Conservation (phyloP, 1,140 invertebrate species). For the Trichoplusia ni region DNA sequence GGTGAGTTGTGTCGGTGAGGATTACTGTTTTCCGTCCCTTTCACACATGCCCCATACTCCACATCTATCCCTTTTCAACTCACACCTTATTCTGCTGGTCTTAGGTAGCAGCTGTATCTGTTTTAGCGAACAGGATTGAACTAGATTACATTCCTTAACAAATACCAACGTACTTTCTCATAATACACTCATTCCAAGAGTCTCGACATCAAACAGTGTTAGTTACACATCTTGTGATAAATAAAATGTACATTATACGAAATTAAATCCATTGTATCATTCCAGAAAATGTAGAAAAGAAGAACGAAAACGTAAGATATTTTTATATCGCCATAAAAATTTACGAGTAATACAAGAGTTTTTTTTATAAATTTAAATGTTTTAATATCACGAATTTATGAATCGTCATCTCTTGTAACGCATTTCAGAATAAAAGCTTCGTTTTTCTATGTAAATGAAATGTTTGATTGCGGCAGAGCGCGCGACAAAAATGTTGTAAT, state of each 20-base stretch:
- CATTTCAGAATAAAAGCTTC: conserved; percentile 18
- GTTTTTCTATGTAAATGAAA: conserved; percentile 27
- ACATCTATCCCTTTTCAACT: conserved; percentile 22
- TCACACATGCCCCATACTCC: conserved; percentile 5
- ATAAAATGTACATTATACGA: too few relatives aligned
- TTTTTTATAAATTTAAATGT: conserved; percentile 20
- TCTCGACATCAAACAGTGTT: too few relatives aligned
- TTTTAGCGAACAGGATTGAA: conserved; percentile 31
- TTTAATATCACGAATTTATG: conserved; percentile 16
- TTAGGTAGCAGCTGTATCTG: conserved; percentile 29
- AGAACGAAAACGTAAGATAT: background rate
- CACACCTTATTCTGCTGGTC: conserved; percentile 20
- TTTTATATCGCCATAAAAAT: conserved; percentile 9
- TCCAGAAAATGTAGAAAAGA: background rate
- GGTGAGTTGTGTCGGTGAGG: conserved; percentile 46
- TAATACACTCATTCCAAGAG: background rate
- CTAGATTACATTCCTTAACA: conserved; percentile 29
- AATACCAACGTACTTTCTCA: background rate
- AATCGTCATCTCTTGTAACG: conserved; percentile 21
- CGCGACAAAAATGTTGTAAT: conserved; percentile 31
- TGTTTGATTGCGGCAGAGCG: conserved; percentile 22
- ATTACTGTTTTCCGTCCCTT: conserved; percentile 35
- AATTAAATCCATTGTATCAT: background rate
- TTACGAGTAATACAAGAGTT: too few relatives aligned
- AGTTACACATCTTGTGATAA: too few relatives aligned